Evolutionary conservation across 2,797 vertebrate genomes (phyloP), one percentile per base, ranked within the genome.

Genomic region (Pantherophis alleghaniensis): DNA sequence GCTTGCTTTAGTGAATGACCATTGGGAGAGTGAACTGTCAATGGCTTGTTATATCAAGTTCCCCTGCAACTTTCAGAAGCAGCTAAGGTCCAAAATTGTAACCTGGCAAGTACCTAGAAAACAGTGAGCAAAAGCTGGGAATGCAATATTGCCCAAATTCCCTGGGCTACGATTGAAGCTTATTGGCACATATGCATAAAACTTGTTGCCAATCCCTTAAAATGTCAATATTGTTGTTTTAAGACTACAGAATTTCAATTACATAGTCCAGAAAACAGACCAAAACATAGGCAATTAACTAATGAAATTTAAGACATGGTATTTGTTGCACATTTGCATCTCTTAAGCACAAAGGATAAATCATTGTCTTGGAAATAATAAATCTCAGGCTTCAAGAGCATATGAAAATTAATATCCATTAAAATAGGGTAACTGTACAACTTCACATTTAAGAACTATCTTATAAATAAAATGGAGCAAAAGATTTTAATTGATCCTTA

Each of bases 341-440:
- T 24, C 66, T 88, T 56, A 66, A 90, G 88, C 3, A 83, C n/a
- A 93, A 88, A 28, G 79, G 88, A 93, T 83, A 60, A 95, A 92
- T 92, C 93, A 90, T 63, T 91, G 20, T 2, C 12, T 87, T 63
- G 63, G 57, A 93, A 90, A 47, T 69, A 88, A 95, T 94, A 94
- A 94, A 94, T 90, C 28, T 66, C 57, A 95, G 12, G 32, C 37
- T 93, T 92, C 86, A 88, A 59, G 26, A 11, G 92, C 47, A 90
- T 79, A 57, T 1, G 53, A 28, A 91, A 94, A 24, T 12, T 92
- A 86, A 87, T 53, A 93, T 79, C 24, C 88, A 91, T 66, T 95
- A 91, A 95, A 90, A 91, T 63, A 91, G 66, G 56, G 69, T 86
- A 88, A 79, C 11, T 89, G 14, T 55, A 42, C 53, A 94, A 90